Percentiles rank a stretch among this genome's conserved stretches.
Evolutionary conservation across 2,797 vertebrate species (phyloP).

Genomic region (Channallabes apus): DNA sequence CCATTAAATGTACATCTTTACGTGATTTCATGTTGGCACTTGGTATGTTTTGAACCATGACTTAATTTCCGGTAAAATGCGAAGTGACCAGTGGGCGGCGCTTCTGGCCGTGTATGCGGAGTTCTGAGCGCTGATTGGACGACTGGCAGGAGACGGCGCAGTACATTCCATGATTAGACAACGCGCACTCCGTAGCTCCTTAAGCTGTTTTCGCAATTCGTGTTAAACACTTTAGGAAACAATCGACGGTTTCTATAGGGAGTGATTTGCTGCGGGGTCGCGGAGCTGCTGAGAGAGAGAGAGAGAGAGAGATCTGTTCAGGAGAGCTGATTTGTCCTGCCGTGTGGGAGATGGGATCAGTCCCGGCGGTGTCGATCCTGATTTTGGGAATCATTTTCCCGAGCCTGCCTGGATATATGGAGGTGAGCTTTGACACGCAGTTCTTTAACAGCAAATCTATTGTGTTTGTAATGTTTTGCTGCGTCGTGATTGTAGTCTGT

Average conservation of each 20-base stretch:
- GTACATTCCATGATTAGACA: slow-evolving; percentile 1
- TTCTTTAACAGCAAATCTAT: not conserved
- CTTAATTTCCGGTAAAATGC: slow-evolving; percentile 65
- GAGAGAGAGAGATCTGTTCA: slow-evolving; percentile 58
- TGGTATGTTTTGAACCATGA: slow-evolving; percentile 14
- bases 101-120: slow-evolving; percentile 38
- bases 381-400: slow-evolving; percentile 80
- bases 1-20: no score
- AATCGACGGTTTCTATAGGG: not conserved
- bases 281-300: not conserved
- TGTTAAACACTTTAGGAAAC: not conserved
- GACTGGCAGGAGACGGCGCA: not conserved
- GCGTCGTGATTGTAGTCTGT: not conserved
- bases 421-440: slow-evolving; percentile 72
- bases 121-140: slow-evolving; percentile 42
- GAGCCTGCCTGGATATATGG: slow-evolving; percentile 84
- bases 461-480: not conserved
- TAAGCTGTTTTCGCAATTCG: not conserved
- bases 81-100: slow-evolving; percentile 63
- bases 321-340: slow-evolving; percentile 27
- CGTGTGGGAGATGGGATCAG: slow-evolving; percentile 68
- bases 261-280: not conserved
- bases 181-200: not conserved
- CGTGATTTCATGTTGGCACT: no score
- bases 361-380: slow-evolving; percentile 73